Base-by-base conservation (phyloP, 2,113 vertebrate species). In the Rhadina sibilatrix region DNA sequence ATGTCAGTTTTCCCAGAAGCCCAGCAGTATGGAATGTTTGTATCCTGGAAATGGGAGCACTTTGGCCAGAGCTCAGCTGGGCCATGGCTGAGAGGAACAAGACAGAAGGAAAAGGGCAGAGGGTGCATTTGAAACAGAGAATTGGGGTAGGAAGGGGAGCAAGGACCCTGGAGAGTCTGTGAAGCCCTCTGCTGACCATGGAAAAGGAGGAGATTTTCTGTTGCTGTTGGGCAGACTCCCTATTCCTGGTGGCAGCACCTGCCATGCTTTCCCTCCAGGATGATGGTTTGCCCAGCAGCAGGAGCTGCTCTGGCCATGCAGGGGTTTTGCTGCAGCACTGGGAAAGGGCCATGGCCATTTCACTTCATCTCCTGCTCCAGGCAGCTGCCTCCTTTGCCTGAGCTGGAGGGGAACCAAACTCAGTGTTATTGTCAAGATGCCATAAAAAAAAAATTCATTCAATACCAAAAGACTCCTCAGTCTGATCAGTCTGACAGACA, bases 231-330 rank as follows among this genome's bases (percentile, higher is more conserved):
- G 20, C 22, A 25, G 8, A 10, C 6, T 54, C 47, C 38, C 10
- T 46, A 1, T 9, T 83, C 35, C 80, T 42, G 35, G 4, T 17
- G 44, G 56, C 69, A 0, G 0, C 12, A 7, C 11, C 40, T 64
- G 59, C 47, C 15, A 4, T 3, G 25, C 4, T 46, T 49, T 78
- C 20, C 31, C 56, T 57, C 28, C 42, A 40, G 69, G 56, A 50
- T 17, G 23, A 37, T 1, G 59, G 8, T 30, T 25, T 37, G 21
- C 37, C 40, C 17, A 30, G 83, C 30, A 56, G 75, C 30, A 83
- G 71, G 61, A 83, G 30, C 57, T 12, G 10, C 83, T 82, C 65
- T 79, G 80, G 47, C 53, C 38, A 0, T 9, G 56, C 19, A 9
- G 31, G 31, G 72, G 19, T 14, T 84, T 57, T 77, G 35, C 46